phyloP scores from a whole-genome alignment of 1,140 invertebrate species.

The Brachionus plicatilis region DNA sequence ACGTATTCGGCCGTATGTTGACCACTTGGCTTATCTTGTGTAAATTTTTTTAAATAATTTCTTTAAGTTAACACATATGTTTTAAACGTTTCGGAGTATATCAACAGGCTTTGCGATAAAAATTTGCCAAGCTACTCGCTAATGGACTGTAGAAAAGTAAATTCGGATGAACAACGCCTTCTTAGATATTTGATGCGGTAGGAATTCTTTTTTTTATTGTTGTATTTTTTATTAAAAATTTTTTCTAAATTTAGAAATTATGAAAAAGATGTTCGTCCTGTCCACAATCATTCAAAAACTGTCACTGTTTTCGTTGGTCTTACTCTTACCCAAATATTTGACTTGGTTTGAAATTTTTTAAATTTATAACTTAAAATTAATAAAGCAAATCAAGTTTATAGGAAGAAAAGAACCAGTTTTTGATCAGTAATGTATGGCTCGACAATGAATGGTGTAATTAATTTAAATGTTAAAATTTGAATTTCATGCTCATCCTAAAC shows the following conservation, averaged over 20 bases:
- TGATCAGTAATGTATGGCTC: slow-evolving; percentile 63
- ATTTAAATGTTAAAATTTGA: neutral
- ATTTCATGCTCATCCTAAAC: slow-evolving; percentile 48
- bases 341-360: slow-evolving; percentile 44
- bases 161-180: neutral
- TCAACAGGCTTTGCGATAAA: neutral
- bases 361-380: neutral
- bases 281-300: slow-evolving; percentile 44
- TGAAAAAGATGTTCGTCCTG: slow-evolving; percentile 45
- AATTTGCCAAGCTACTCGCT: neutral
- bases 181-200: neutral
- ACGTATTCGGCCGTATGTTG: neutral
- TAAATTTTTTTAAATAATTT: neutral
- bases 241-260: slow-evolving; percentile 43
- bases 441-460: slow-evolving; percentile 56
- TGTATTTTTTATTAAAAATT: too few relatives aligned
- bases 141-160: slow-evolving; percentile 27
- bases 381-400: slow-evolving; percentile 42
- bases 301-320: slow-evolving; percentile 47
- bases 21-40: neutral
- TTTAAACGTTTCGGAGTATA: slow-evolving; percentile 21
- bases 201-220: neutral
- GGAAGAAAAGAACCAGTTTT: slow-evolving; percentile 64
- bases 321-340: slow-evolving; percentile 49
- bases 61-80: slow-evolving; percentile 22